Evolutionary conservation across 2,113 vertebrate genomes (phyloP), one percentile per base, ranked within the genome.

Genomic region (Lamprotornis superbus): DNA sequence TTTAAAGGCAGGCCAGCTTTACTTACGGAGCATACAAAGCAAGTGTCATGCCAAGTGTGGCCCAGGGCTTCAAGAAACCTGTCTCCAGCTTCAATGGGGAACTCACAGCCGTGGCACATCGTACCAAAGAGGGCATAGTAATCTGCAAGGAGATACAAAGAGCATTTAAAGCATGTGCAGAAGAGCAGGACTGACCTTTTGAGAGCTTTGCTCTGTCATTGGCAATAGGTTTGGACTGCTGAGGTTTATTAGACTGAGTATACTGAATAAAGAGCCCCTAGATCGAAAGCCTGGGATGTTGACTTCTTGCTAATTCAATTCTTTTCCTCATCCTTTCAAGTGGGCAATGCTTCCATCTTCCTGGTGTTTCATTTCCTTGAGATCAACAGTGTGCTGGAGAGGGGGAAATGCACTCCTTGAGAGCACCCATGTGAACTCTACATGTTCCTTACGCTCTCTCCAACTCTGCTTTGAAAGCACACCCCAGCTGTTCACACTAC

Each of bases 1-100:
- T 70, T 68, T 55, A 35, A 46, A 89, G 13, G 28, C 10, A 78
- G 35, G 52, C 15, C 7, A n/a, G 55, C 30, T 83, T 88, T 86
- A 98, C 97, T 97, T 98, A 99, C 99, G 5, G 98, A 97, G 85
- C 99, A 99, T 24, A 99, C 99, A 82, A 99, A 99, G 97, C 99
- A 99, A 90, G 99, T 99, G 95, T 99, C 99, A 15, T 99, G 99
- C 99, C 99, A 99, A 95, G 98, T 99, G 93, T 97, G 98, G 47
- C 99, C 99, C 70, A 99, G 93, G 37, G 99, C 99, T 92, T 99
- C 99, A 93, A 99, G 98, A 94, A 99, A 99, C 94, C 98, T 99
- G 96, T 99, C 99, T 10, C 99, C 99, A 11, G 99, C 99, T 97
- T 99, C 99, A 61, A 99, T 99, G 82, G 99, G 99, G 94, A 99